phyloP scores from a whole-genome alignment of 2,113 vertebrate genomes.

The Sprattus sprattus region DNA sequence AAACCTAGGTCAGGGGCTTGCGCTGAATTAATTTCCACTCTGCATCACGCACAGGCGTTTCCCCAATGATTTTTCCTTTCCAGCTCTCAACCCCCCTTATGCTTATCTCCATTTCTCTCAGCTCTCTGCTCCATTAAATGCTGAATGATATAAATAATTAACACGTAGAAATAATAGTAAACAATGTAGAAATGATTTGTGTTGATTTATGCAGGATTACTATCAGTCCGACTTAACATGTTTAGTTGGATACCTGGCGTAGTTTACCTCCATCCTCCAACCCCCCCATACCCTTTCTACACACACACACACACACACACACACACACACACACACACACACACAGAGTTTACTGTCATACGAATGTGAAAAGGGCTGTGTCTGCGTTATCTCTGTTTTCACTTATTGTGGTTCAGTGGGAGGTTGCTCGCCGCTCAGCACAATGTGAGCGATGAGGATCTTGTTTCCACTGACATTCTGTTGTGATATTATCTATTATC shows the following conservation, averaged over 20 bases:
- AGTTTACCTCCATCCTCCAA: background rate
- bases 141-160: background rate
- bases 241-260: background rate
- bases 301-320: background rate
- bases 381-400: slow-evolving; percentile 35
- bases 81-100: background rate
- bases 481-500: slow-evolving; percentile 36
- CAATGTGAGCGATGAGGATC: slow-evolving; percentile 19
- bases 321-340: background rate
- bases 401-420: slow-evolving; percentile 36
- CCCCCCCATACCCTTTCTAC: background rate
- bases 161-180: too few relatives aligned
- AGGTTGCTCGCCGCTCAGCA: slow-evolving; percentile 23
- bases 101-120: background rate
- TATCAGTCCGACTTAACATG: background rate
- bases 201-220: background rate
- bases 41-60: background rate
- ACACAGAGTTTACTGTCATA: background rate
- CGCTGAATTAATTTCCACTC: background rate
- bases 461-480: slow-evolving; percentile 35
- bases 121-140: background rate
- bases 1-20: background rate
- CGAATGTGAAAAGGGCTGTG: background rate
- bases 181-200: background rate
- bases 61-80: background rate